Percentiles rank a stretch among this genome's conserved stretches.
phyloP scores from a whole-genome alignment of 1,140 invertebrate species.

The Drosophila fuyamai region DNA sequence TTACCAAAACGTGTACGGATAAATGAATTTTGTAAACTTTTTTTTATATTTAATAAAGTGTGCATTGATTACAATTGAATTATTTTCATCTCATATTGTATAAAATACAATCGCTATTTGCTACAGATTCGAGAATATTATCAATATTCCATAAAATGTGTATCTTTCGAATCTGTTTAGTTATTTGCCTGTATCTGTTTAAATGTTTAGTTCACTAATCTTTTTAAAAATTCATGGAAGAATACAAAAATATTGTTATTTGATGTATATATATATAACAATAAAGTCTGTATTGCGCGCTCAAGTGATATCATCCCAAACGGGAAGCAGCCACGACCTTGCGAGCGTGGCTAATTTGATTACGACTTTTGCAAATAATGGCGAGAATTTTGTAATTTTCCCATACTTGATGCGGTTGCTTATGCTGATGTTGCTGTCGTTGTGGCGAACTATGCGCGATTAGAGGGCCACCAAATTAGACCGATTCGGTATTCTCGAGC shows the following conservation, averaged over 20 bases:
- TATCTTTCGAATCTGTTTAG: no score
- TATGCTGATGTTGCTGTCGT: background rate
- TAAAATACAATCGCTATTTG: no score
- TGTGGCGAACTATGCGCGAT: constrained; percentile 9
- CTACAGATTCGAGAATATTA: no score
- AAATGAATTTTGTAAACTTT: background rate
- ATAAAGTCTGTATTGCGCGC: background rate
- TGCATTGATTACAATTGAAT: background rate
- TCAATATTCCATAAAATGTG: no score
- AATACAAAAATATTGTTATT: background rate
- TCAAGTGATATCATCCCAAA: constrained; percentile 28
- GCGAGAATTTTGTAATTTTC: constrained; percentile 49
- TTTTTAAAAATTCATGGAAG: no score
- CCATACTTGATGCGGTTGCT: constrained; percentile 21
- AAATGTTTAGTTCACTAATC: no score
- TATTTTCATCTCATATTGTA: no score
- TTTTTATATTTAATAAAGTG: constrained; percentile 33
- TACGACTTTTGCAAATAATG: constrained; percentile 30
- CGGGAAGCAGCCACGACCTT: constrained; percentile 17
- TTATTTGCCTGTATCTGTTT: no score
- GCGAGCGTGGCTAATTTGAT: constrained; percentile 40
- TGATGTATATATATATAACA: constrained; percentile 3
- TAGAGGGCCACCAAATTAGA: constrained; percentile 26
- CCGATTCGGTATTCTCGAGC: constrained; percentile 6
- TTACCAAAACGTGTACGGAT: constrained; percentile 1